Base-by-base conservation (phyloP, 2,113 vertebrate genomes). In the Cololabis saira region DNA sequence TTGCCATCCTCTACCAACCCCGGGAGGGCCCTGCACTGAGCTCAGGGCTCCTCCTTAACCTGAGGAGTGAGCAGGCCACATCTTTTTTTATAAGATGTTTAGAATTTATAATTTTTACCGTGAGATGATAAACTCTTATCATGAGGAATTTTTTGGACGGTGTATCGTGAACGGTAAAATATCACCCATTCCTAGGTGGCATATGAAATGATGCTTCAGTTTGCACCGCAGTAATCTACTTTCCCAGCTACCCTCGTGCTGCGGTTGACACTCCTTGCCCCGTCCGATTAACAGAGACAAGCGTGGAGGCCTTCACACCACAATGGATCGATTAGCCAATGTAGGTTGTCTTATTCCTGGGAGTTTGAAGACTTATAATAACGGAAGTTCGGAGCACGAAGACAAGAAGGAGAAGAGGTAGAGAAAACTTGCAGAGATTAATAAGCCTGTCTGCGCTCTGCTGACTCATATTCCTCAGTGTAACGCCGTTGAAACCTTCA, bases 381-480 rank as follows among this genome's bases (percentile, higher is more conserved):
- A 52, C 30, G 42, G 61, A 22, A 16, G 27, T 41, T 71, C 52
- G 42, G 12, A 61, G 30, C 15, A 9, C 66, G 17, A 21, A 21
- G 45, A 41, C 27, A 57, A 48, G 4, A 16, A 62, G 19, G 14
- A 33, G 61, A 64, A 13, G 15, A 55, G 50, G 44, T n/a, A 24
- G 72, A 41, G 45, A 81, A 47, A 64, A 3, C 50, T 19, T 63
- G 57, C 41, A 55, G 30, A 24, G 71, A 74, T 81, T 56, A 74
- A 78, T 43, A 44, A 51, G 50, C 56, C 71, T 57, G 56, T 73
- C 71, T 74, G 41, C 52, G 58, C 52, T 40, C 56, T 76, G 76
- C 71, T 60, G 76, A 76, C 67, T 84, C 60, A 69, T 53, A 21
- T 72, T 69, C 53, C 56, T 72, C 76, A 41, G 54, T n/a, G 65